Base-by-base conservation (phyloP, 2,888 invertebrate genomes). In the Papilio gigon region DNA sequence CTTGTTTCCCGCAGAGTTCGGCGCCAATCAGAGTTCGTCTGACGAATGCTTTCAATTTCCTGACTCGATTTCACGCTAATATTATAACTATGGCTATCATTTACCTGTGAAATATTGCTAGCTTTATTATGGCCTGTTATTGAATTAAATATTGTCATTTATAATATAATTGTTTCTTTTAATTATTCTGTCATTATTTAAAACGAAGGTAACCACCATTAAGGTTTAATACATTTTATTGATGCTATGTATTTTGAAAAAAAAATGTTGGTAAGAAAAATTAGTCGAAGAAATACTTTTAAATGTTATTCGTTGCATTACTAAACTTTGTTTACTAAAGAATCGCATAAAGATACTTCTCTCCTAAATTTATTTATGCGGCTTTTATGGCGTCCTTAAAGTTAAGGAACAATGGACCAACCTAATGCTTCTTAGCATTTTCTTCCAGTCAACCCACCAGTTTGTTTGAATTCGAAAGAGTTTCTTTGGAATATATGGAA, bases 31-130 rank as follows among this genome's bases (percentile, higher is more conserved):
- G 77, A 72, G 72, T 75, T 75, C 79, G 80, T 71, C 78, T 84
- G 82, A 86, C 84, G 80, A 84, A 86, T 87, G 79, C 81, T 78
- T 76, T 78, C 82, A 80, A 86, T 89, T 90, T 89, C 88, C 88
- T 78, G 78, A 78, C 80, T 78, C 85, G 80, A 81, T 82, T 78
- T 77, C 77, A 75, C 77, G 78, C 81, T 86, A 80, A 82, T 85
- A 78, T 82, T 80, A 78, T 84, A 83, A 83, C 79, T 82, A 80
- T 79, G 71, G 74, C 79, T 77, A 81, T 86, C 84, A 84, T 83
- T 84, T 83, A 81, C 75, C 72, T 72, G 70, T 74, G 70, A 44
- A 75, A 75, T 71, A 74, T 72, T 63, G 65, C 68, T 70, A 67
- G 70, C 65, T 72, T 71, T 64, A 61, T 65, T 53, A 63, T 61